Evolutionary conservation across 2,888 invertebrate genomes (phyloP).

Genomic region (Lasioglossum pauxillum): DNA sequence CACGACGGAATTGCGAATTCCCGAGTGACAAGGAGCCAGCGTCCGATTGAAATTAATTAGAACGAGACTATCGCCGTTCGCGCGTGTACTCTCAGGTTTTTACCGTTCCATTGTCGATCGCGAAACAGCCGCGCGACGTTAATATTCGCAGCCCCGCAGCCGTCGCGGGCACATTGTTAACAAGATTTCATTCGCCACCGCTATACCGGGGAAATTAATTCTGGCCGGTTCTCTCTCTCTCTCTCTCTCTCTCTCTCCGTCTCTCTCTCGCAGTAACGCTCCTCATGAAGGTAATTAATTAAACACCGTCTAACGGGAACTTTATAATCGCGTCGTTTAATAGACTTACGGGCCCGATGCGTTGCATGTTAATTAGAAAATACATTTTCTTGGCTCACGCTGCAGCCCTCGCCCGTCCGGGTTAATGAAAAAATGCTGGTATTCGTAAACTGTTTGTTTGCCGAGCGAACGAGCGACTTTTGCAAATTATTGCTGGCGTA

Average conservation of each 20-base stretch:
- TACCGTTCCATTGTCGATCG: background rate
- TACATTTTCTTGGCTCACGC: conserved; percentile 31
- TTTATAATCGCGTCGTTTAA: conserved; percentile 70
- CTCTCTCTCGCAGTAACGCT: conserved; percentile 22
- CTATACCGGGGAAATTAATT: conserved; percentile 62
- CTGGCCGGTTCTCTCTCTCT: conserved; percentile 35
- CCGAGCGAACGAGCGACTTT: background rate
- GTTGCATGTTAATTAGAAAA: conserved; percentile 61
- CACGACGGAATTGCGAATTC: background rate
- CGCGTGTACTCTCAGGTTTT: background rate
- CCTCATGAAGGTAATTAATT: conserved; percentile 65
- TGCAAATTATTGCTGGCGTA: background rate
- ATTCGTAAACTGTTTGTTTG: background rate
- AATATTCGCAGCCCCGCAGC: conserved; percentile 17
- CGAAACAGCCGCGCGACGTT: background rate
- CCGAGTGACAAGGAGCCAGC: background rate
- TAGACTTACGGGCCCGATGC: conserved; percentile 59
- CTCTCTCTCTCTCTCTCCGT: too few species aligned
- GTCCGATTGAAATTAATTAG: background rate
- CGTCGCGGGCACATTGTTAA: conserved; percentile 51
- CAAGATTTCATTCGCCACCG: conserved; percentile 59
- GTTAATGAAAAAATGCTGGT: conserved; percentile 17
- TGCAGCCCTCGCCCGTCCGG: background rate
- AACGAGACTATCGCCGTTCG: background rate
- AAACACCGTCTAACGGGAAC: conserved; percentile 61